Evolutionary conservation across 2,888 invertebrate genomes (phyloP).

Genomic region (Cantharis rufa): DNA sequence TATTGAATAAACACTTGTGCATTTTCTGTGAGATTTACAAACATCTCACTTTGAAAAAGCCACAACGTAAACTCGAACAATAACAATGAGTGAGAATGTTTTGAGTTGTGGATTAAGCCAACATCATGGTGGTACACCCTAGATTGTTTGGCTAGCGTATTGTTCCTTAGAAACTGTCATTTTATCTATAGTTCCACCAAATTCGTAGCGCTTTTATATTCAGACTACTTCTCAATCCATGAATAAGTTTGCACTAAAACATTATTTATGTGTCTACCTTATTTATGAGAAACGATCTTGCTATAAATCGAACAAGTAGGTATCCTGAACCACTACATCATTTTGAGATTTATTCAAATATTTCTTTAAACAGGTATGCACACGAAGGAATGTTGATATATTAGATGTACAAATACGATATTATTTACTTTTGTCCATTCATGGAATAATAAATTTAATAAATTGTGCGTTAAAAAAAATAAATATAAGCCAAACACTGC

Average conservation of each 20-base stretch:
- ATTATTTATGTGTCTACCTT: conserved; percentile 41
- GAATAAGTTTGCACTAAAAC: conserved; percentile 42
- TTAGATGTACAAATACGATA: background rate
- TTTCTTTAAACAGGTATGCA: conserved; percentile 20
- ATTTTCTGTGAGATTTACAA: conserved; percentile 3
- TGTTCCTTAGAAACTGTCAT: conserved; percentile 36
- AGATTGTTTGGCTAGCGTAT: conserved; percentile 34
- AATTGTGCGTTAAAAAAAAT: background rate
- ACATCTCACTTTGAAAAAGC: conserved; percentile 23
- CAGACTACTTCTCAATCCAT: conserved; percentile 34
- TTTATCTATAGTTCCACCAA: conserved; percentile 31
- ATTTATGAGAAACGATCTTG: conserved; percentile 39
- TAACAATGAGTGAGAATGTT: conserved; percentile 34
- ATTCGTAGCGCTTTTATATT: conserved; percentile 30
- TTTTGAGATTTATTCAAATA: conserved; percentile 33
- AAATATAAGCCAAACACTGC: background rate
- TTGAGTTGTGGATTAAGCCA: conserved; percentile 39
- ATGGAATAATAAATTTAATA: background rate
- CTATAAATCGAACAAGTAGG: conserved; percentile 32
- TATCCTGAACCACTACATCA: conserved; percentile 35
- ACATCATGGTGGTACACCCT: conserved; percentile 38
- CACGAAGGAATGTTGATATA: conserved; percentile 12
- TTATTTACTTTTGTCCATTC: background rate
- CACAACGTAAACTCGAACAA: conserved; percentile 9
- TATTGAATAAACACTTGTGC: conserved; percentile 15